Percentiles rank a stretch among this genome's conserved stretches.
Conservation (phyloP, 1,140 invertebrate genomes). For the Sesamia nonagrioides region DNA sequence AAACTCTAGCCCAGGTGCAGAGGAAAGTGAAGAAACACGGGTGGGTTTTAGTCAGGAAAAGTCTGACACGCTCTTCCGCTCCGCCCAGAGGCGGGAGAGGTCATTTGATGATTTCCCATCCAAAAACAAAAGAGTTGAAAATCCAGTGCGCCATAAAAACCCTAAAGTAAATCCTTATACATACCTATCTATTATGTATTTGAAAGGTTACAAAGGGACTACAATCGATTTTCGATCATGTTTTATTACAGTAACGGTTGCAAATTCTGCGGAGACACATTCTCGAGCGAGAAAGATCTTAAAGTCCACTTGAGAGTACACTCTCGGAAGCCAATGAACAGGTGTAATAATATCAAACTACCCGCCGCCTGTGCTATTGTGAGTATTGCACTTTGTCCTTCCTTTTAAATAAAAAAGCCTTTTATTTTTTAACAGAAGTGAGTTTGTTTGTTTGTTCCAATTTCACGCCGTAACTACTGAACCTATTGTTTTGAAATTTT, state of each 20-base stretch:
- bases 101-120: too few relatives aligned
- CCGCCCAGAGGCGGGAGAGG: too few relatives aligned
- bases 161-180: neutral
- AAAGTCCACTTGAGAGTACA: constrained; percentile 38
- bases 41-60: too few relatives aligned
- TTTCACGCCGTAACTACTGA: too few relatives aligned
- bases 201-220: neutral
- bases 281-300: constrained; percentile 27
- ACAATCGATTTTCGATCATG: neutral
- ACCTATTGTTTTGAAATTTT: too few relatives aligned
- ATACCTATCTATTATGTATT: neutral
- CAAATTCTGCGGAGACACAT: constrained; percentile 47
- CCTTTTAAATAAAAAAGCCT: neutral
- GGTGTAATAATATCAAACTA: constrained; percentile 20
- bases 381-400: constrained; percentile 12
- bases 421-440: too few relatives aligned
- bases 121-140: too few relatives aligned
- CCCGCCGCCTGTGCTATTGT: constrained; percentile 41
- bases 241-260: constrained; percentile 41
- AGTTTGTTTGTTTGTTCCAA: too few relatives aligned
- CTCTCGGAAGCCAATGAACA: constrained; percentile 23
- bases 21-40: too few relatives aligned
- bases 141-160: too few relatives aligned
- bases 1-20: too few relatives aligned
- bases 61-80: too few relatives aligned